Percentiles rank a stretch among this genome's conserved stretches.
These are phyloP conservation scores for Platyscapa corneri DNA, from an alignment of 1,140 invertebrate genomes.

Conservation along the genomic window DNA sequence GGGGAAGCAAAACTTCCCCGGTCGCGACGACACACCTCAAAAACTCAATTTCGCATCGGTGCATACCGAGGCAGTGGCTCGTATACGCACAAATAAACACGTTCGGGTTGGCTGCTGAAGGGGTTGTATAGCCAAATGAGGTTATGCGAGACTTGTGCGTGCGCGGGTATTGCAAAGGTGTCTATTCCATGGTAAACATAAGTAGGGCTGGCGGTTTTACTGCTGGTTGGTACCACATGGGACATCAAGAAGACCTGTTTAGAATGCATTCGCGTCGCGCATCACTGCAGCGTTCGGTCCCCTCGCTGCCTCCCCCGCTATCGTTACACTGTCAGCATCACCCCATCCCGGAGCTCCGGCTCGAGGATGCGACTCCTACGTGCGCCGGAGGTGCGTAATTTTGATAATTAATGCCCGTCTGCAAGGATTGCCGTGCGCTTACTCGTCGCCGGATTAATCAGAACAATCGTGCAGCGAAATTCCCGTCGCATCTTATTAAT, in stretches of 20 bases:
- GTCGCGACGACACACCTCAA: background rate
- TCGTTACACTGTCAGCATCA: background rate
- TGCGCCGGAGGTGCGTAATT: background rate
- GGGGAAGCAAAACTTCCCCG: too few relatives aligned
- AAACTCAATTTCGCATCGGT: constrained; percentile 39
- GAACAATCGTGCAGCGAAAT: background rate
- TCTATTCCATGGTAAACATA: constrained; percentile 31
- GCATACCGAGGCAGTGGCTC: background rate
- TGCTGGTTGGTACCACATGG: constrained; percentile 10
- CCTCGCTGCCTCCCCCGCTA: background rate
- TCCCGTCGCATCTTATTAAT: background rate
- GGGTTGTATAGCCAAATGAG: background rate
- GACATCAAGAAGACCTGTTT: constrained; percentile 56
- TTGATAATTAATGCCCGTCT: background rate
- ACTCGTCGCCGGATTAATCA: background rate
- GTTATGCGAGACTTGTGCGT: background rate
- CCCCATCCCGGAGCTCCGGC: background rate
- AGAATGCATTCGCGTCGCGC: constrained; percentile 57
- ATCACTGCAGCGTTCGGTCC: constrained; percentile 51
- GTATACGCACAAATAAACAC: constrained; percentile 16
- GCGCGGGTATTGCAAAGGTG: constrained; percentile 23
- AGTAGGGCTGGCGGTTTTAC: background rate
- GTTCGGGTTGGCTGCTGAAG: background rate
- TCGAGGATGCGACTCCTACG: background rate
- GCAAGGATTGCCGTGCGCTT: background rate